Percentiles rank a stretch among this genome's conserved stretches.
phyloP scores from a whole-genome alignment of 2,888 invertebrate species.

The Drosophila suboccidentalis region DNA sequence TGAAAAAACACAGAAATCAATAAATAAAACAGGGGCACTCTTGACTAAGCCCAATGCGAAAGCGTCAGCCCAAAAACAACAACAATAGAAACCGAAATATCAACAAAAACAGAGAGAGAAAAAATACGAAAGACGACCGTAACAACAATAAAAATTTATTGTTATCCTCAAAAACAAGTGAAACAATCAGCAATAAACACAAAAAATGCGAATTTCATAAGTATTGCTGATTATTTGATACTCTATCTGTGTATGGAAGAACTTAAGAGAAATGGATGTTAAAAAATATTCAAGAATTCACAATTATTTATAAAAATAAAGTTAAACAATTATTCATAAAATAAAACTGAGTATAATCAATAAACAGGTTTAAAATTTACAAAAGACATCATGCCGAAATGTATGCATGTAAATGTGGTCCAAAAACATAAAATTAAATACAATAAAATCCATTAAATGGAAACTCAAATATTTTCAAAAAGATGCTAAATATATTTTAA shows the following conservation, averaged over 20 bases:
- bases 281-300: no score
- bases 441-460: no score
- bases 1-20: slow-evolving; percentile 62
- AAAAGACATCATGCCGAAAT: no score
- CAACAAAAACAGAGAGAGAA: slow-evolving; percentile 44
- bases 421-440: no score
- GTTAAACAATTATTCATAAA: no score
- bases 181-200: slow-evolving; percentile 80
- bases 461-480: no score
- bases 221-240: slow-evolving; percentile 9
- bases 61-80: slow-evolving; percentile 17
- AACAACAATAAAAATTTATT: slow-evolving; percentile 78
- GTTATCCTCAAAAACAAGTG: slow-evolving; percentile 72
- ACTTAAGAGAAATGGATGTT: not conserved
- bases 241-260: no score
- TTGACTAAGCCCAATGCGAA: slow-evolving; percentile 34
- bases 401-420: no score
- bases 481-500: no score
- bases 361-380: no score
- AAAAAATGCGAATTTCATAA: slow-evolving; percentile 29
- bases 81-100: slow-evolving; percentile 41
- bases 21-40: slow-evolving; percentile 47
- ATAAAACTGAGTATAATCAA: no score
- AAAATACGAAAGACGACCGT: slow-evolving; percentile 51
- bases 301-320: not conserved